phyloP scores from a whole-genome alignment of 2,888 invertebrate genomes.

The Magallana nippona region DNA sequence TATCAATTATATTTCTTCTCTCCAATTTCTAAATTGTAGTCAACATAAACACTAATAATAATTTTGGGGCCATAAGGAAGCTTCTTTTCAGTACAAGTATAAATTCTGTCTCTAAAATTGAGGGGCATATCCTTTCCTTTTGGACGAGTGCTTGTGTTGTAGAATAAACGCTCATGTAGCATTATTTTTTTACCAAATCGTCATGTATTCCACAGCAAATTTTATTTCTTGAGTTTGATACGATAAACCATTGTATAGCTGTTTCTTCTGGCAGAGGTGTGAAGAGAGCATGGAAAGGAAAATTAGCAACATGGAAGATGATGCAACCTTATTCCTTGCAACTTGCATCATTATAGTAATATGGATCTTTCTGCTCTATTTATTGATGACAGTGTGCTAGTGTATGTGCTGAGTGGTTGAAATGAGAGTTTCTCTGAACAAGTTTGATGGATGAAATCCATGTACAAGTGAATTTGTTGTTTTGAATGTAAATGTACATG shows the following conservation, averaged over 20 bases:
- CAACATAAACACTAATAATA: background rate
- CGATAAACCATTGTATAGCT: background rate
- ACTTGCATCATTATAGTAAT: background rate
- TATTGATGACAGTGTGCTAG: constrained; percentile 11
- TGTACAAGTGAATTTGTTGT: constrained; percentile 14
- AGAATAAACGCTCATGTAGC: constrained; percentile 6
- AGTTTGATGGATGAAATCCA: constrained; percentile 31
- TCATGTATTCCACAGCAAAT: background rate
- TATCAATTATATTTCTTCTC: background rate
- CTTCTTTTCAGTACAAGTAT: no score
- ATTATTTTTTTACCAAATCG: constrained; percentile 17
- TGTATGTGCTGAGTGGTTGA: background rate
- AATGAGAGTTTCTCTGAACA: background rate
- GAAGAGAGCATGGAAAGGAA: background rate
- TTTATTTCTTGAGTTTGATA: background rate
- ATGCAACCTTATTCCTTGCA: background rate
- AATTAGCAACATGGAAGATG: background rate
- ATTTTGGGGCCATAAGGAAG: no score
- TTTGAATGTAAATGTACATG: constrained; percentile 6
- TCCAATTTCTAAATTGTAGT: background rate
- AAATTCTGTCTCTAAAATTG: no score
- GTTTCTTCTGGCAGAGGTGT: constrained; percentile 6
- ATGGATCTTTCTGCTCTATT: background rate
- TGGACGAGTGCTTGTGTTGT: background rate
- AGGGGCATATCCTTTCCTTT: background rate